These are phyloP conservation scores for Drosophila demipolita DNA, from an alignment of 2,888 invertebrate species.

Conservation along the genomic window DNA sequence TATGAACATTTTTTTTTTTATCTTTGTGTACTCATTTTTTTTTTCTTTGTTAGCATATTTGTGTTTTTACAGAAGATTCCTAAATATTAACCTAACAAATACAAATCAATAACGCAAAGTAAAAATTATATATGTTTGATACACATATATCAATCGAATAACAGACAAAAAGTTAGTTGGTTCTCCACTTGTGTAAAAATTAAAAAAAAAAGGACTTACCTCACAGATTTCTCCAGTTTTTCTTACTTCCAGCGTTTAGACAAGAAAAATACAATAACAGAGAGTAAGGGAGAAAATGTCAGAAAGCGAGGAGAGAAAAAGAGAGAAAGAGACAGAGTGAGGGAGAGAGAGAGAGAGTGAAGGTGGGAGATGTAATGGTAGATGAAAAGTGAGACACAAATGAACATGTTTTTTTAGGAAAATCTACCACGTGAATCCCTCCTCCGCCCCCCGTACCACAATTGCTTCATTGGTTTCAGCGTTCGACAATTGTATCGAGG, in stretches of 20 bases:
- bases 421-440: slow-evolving; percentile 28
- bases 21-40: slow-evolving; percentile 3
- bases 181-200: slow-evolving; percentile 21
- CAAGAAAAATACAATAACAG: slow-evolving; percentile 9
- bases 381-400: slow-evolving; percentile 22
- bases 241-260: slow-evolving; percentile 44
- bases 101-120: slow-evolving; percentile 10
- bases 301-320: background rate
- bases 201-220: background rate
- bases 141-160: slow-evolving; percentile 4
- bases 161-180: slow-evolving; percentile 59
- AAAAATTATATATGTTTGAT: background rate
- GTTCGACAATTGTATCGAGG: slow-evolving; percentile 65
- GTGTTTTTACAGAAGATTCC: slow-evolving; percentile 30
- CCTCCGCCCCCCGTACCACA: slow-evolving; percentile 49
- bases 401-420: slow-evolving; percentile 19
- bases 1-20: slow-evolving; percentile 5
- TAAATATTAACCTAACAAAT: slow-evolving; percentile 10
- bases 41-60: background rate
- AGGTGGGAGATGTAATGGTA: slow-evolving; percentile 32
- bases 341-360: slow-evolving; percentile 1
- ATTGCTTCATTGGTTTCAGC: slow-evolving; percentile 74
- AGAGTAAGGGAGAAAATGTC: slow-evolving; percentile 2
- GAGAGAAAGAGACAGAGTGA: slow-evolving; percentile 9
- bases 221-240: slow-evolving; percentile 16